Evolutionary conservation across 2,797 vertebrate genomes (phyloP).

Genomic region (Myripristis jacobus): DNA sequence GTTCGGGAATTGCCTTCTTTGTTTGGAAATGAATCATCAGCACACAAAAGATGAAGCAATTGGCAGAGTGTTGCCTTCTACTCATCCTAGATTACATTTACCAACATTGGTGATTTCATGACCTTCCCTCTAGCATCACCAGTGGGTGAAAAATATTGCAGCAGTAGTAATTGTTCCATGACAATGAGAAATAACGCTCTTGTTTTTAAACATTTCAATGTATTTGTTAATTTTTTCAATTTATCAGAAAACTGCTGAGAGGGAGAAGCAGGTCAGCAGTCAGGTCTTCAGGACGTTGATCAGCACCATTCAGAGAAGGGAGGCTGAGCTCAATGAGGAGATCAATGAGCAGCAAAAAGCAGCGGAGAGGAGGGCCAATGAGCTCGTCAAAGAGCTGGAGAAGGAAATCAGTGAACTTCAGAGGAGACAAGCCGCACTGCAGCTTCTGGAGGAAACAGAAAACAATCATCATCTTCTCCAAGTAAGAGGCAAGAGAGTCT

Average conservation of each 20-base stretch:
- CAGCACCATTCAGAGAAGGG: slow-evolving; percentile 28
- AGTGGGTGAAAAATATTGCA: too few relatives aligned
- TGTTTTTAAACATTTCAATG: too few relatives aligned
- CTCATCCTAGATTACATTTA: too few relatives aligned
- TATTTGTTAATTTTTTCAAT: not conserved
- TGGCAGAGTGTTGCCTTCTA: too few relatives aligned
- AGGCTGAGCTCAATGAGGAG: slow-evolving; percentile 30
- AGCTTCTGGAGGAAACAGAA: slow-evolving; percentile 42
- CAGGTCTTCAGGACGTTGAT: slow-evolving; percentile 49
- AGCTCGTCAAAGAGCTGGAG: slow-evolving; percentile 47
- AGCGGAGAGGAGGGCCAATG: slow-evolving; percentile 29
- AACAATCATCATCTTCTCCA: slow-evolving; percentile 63
- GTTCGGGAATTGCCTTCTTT: too few relatives aligned
- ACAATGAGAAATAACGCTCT: too few relatives aligned
- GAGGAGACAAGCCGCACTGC: slow-evolving; percentile 42
- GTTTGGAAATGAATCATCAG: too few relatives aligned
- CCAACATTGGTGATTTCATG: too few relatives aligned
- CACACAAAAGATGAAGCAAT: too few relatives aligned
- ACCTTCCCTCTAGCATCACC: too few relatives aligned
- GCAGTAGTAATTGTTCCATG: too few relatives aligned
- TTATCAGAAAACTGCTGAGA: slow-evolving; percentile 42
- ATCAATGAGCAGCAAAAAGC: slow-evolving; percentile 38
- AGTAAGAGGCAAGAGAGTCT: slow-evolving; percentile 23
- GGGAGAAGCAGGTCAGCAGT: slow-evolving; percentile 28
- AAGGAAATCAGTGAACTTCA: slow-evolving; percentile 56